A percentile compares a stretch with the other conserved stretches of the same genome.
Evolutionary conservation across 1,140 invertebrate genomes (phyloP).

Genomic region (Papilio helenus): DNA sequence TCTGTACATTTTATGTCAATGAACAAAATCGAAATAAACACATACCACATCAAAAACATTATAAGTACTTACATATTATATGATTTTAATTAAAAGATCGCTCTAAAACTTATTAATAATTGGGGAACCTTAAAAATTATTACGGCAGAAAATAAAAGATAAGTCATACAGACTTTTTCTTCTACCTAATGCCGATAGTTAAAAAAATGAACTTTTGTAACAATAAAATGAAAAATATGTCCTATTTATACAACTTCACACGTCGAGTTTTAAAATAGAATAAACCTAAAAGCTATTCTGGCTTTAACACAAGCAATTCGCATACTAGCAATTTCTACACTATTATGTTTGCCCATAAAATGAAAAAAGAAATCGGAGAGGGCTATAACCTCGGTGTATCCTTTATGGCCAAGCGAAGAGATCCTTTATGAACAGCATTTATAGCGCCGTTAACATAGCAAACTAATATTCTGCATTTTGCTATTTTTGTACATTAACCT

Average conservation of each 20-base stretch:
- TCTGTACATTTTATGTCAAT: background rate
- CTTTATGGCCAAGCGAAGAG: slow-evolving; percentile 17
- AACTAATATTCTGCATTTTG: slow-evolving; percentile 9
- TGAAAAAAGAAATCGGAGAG: slow-evolving; percentile 27
- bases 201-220: background rate
- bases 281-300: background rate
- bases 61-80: background rate
- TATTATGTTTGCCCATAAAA: slow-evolving; percentile 20
- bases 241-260: background rate
- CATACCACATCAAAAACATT: background rate
- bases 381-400: slow-evolving; percentile 14
- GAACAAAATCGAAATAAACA: background rate
- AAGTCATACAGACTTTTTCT: too few relatives aligned
- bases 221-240: background rate
- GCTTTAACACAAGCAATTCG: slow-evolving; percentile 11
- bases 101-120: background rate
- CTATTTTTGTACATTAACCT: background rate
- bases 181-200: too few relatives aligned
- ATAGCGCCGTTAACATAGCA: slow-evolving; percentile 17
- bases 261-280: background rate
- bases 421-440: slow-evolving; percentile 5
- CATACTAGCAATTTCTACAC: slow-evolving; percentile 25
- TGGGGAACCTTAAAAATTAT: too few relatives aligned
- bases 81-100: background rate
- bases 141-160: too few relatives aligned